Percentiles rank a stretch among this genome's conserved stretches.
Evolutionary conservation across 2,797 vertebrate species (phyloP).

Genomic region (Spondyliosoma cantharus): DNA sequence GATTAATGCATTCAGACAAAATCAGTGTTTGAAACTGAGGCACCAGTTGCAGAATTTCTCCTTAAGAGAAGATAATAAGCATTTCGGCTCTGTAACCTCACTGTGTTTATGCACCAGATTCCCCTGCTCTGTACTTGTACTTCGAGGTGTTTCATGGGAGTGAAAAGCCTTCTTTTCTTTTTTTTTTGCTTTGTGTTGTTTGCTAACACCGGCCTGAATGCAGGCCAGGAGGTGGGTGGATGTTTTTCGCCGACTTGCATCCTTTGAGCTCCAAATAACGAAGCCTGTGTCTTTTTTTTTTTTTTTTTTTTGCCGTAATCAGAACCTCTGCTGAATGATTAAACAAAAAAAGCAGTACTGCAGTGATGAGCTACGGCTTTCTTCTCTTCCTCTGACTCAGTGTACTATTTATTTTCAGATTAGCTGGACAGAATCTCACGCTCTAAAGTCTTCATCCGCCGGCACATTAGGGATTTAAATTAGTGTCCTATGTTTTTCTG

Average conservation of each 20-base stretch:
- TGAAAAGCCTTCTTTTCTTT: constrained; percentile 37
- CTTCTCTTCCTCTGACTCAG: not conserved
- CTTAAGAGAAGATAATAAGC: not conserved
- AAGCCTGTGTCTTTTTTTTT: constrained; percentile 36
- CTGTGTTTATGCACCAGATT: not conserved
- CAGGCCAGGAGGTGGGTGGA: constrained; percentile 44
- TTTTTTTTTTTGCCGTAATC: constrained; percentile 9
- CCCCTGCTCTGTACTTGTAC: constrained; percentile 8
- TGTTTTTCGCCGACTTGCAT: constrained; percentile 23
- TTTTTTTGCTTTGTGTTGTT: constrained; percentile 12
- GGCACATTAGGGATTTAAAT: constrained; percentile 36
- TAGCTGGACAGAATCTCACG: not conserved
- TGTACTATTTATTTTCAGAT: constrained; percentile 33
- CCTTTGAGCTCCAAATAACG: constrained; percentile 57
- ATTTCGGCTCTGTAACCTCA: constrained; percentile 7
- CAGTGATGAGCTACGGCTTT: not conserved
- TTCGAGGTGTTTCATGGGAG: constrained; percentile 3
- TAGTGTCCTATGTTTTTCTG: constrained; percentile 14
- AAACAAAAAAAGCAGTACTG: constrained; percentile 10
- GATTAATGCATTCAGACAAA: not conserved
- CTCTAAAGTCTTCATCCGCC: constrained; percentile 25
- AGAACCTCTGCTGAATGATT: constrained; percentile 19
- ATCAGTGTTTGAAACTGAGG: not conserved
- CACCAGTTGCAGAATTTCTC: constrained; percentile 4
- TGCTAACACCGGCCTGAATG: not conserved